These are phyloP conservation scores for Carcina quercana DNA, from an alignment of 2,888 invertebrate genomes.

Conservation along the genomic window DNA sequence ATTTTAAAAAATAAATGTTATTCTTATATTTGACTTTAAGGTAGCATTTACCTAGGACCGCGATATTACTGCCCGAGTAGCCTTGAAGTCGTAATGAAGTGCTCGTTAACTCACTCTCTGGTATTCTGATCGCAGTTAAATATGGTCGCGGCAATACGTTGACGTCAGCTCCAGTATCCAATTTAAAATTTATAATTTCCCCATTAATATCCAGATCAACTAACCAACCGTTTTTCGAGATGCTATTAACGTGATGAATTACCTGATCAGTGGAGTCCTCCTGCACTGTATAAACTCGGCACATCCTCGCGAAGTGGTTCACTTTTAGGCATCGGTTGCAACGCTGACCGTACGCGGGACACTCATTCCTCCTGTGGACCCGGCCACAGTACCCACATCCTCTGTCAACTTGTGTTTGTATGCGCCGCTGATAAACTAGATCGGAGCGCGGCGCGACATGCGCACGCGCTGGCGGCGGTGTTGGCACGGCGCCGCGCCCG, in stretches of 20 bases:
- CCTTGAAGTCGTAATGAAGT: slow-evolving; percentile 11
- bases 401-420: background rate
- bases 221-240: slow-evolving; percentile 10
- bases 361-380: slow-evolving; percentile 9
- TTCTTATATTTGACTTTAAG: slow-evolving; percentile 14
- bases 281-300: slow-evolving; percentile 10
- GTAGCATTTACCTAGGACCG: slow-evolving; percentile 13
- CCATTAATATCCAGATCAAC: slow-evolving; percentile 12
- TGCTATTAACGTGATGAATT: slow-evolving; percentile 5
- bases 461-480: background rate
- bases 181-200: slow-evolving; percentile 14
- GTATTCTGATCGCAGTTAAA: slow-evolving; percentile 4
- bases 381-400: slow-evolving; percentile 11
- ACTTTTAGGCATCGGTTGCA: slow-evolving; percentile 10
- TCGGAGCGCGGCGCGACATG: background rate
- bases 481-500: background rate
- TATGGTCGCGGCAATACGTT: slow-evolving; percentile 15
- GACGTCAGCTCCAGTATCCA: slow-evolving; percentile 20
- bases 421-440: no score
- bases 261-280: slow-evolving; percentile 17
- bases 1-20: slow-evolving; percentile 11
- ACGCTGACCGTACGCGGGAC: slow-evolving; percentile 15
- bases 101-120: slow-evolving; percentile 6
- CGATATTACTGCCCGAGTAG: slow-evolving; percentile 15
- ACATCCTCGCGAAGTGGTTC: slow-evolving; percentile 17